phyloP scores from a whole-genome alignment of 2,797 vertebrate species.

The Gymnoscopelus braueri region DNA sequence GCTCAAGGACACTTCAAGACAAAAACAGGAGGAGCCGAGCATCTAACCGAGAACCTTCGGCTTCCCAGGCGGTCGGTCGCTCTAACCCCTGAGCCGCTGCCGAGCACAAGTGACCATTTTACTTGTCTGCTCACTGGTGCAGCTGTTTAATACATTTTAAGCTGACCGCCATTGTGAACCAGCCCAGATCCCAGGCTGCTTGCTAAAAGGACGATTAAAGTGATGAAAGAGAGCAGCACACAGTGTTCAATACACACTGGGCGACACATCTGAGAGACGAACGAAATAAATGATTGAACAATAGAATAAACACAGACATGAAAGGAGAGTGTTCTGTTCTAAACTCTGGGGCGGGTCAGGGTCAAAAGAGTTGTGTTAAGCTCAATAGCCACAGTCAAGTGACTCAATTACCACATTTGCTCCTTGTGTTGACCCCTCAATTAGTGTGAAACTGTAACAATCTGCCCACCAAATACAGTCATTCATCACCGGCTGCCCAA shows the following conservation, averaged over 20 bases:
- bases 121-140: background rate
- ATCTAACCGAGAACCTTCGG: no score
- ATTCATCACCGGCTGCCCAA: conserved; percentile 95
- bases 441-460: conserved; percentile 97
- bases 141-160: conserved; percentile 10
- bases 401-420: conserved; percentile 93
- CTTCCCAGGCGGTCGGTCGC: no score
- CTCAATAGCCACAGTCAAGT: conserved; percentile 90
- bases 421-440: conserved; percentile 91
- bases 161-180: background rate
- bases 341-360: conserved; percentile 76
- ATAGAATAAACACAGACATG: conserved; percentile 23
- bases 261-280: background rate
- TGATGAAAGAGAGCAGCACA: background rate
- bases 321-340: conserved; percentile 39
- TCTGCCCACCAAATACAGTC: conserved; percentile 92
- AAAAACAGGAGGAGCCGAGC: no score
- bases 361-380: conserved; percentile 83
- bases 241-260: background rate
- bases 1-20: no score
- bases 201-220: background rate
- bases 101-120: conserved; percentile 61
- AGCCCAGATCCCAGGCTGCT: background rate
- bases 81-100: no score
- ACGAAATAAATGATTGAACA: conserved; percentile 5